Conservation (phyloP, 2,113 vertebrate species). For the Ramphastos sulfuratus region DNA sequence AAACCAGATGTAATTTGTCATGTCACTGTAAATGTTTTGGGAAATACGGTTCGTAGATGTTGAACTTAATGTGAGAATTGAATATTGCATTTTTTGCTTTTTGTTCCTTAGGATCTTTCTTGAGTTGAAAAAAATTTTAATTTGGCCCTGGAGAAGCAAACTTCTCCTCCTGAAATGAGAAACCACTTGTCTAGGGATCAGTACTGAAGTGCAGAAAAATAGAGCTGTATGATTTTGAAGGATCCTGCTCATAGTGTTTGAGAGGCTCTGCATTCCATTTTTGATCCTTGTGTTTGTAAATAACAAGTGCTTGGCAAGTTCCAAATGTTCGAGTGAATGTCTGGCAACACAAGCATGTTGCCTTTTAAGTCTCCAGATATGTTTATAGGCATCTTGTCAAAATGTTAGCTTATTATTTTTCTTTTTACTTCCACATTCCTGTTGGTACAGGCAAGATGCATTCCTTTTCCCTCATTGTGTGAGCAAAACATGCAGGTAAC, state of each 20-base stretch:
- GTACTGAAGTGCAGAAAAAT: neutral
- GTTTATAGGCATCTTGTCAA: neutral
- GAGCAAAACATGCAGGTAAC: neutral
- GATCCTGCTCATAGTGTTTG: accelerated
- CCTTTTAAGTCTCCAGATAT: neutral
- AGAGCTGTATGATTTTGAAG: neutral
- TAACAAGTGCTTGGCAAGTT: neutral
- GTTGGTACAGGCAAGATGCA: accelerated
- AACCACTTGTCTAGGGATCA: neutral
- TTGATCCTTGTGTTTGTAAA: neutral
- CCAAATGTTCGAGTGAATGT: neutral
- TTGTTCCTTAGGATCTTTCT: neutral
- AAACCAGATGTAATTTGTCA: neutral
- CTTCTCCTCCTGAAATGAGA: neutral
- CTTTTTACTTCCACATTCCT: neutral
- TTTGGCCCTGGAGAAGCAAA: neutral
- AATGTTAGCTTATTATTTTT: neutral
- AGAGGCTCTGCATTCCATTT: neutral
- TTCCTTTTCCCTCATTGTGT: neutral
- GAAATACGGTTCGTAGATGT: neutral
- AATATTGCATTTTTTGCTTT: neutral
- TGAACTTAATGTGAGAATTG: neutral
- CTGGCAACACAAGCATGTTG: neutral
- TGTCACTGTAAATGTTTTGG: neutral
- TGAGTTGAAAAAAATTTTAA: neutral